Base-by-base conservation (phyloP, 2,113 vertebrate species). In the Clarias magur region DNA sequence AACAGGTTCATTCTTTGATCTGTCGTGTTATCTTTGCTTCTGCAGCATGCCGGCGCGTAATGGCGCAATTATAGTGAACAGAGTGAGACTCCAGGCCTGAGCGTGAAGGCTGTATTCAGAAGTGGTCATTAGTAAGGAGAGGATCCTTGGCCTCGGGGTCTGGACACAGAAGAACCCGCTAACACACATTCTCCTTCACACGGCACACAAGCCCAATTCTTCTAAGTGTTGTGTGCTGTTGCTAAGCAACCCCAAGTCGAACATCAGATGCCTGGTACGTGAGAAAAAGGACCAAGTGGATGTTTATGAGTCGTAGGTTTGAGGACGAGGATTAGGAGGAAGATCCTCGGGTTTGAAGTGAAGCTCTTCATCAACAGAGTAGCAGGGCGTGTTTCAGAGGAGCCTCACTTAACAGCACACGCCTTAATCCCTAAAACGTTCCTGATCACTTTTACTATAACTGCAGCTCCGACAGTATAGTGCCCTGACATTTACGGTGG, bases 151-250 rank as follows among this genome's bases (percentile, higher is more conserved):
- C 30, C 54, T 85, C 25, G 19, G 67, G 59, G 63, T 75, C 4
- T 60, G 54, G 60, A 30, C 48, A 70, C 72, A 72, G 53, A 68
- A 72, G 60, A 81, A 54, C 75, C 79, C 13, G 16, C 82, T 87
- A 83, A 89, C 85, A 84, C 63, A 79, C 38, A 70, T 84, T 75
- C 86, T 62, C 48, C 70, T 60, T 30, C 27, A 1, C 42, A 57
- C 57, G 62, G 80, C 62, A 79, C 78, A 82, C 42, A 72, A 84
- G 79, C n/a, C 62, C n/a, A 76, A 68, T 79, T 85, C 82, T 42
- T 86, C 42, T 82, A 82, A 84, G 80, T 87, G 82, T 86, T 60
- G 65, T 87, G 88, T 90, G 91, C 88, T 89, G 91, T 91, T 91
- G 88, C 91, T 83, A 90, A 62, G 91, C 88, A 91, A 91, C 91